Evolutionary conservation across 2,113 vertebrate genomes (phyloP).

Genomic region (Neotoma lepida): DNA sequence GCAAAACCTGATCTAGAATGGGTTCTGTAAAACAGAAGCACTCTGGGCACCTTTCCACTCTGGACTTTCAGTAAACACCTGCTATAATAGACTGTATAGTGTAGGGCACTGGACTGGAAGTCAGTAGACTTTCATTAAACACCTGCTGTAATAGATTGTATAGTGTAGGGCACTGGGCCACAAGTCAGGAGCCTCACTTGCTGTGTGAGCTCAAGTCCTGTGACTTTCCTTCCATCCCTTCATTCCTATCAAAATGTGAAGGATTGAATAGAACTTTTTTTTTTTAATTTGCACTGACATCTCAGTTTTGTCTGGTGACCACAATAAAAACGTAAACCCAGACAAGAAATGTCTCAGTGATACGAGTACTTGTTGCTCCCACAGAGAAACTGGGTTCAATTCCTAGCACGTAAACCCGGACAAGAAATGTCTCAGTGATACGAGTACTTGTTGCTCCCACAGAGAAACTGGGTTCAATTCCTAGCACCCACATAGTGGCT

Average conservation of each 20-base stretch:
- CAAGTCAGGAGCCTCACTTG: not conserved
- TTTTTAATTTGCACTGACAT: not conserved
- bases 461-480: not conserved
- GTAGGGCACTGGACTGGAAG: not conserved
- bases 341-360: not conserved
- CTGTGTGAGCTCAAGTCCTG: not conserved
- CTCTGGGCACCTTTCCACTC: not conserved
- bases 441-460: not conserved
- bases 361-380: not conserved
- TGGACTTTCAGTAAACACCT: not conserved
- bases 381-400: not conserved
- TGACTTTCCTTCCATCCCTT: not conserved
- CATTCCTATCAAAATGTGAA: not conserved
- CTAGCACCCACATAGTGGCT: not conserved
- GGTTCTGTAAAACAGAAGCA: not conserved
- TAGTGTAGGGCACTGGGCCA: not conserved
- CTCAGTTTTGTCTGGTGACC: not conserved
- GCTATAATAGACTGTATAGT: not conserved
- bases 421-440: not conserved
- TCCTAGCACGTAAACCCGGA: not conserved
- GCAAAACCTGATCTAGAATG: constrained; percentile 8
- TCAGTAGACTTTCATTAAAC: not conserved
- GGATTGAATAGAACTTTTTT: not conserved
- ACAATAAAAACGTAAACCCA: not conserved
- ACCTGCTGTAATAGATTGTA: not conserved